Percentiles rank a stretch among this genome's conserved stretches.
Evolutionary conservation across 1,140 invertebrate genomes (phyloP).

Genomic region (Drosophila albomicans): DNA sequence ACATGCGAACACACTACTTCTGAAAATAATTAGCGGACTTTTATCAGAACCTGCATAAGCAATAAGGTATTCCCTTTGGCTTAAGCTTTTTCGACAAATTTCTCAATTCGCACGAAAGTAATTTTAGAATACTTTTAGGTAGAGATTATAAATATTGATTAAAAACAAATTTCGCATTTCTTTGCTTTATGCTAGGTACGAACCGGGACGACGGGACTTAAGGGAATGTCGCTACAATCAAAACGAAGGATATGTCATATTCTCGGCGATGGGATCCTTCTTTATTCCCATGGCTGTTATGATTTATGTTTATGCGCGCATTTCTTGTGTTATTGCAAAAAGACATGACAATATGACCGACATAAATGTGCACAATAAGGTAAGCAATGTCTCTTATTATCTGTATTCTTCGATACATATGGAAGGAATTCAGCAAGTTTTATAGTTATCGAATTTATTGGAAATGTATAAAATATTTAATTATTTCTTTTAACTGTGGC

Average conservation of each 20-base stretch:
- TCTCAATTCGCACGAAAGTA: neutral
- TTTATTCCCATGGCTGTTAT: conserved; percentile 96
- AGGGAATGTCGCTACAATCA: conserved; percentile 90
- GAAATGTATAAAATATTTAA: neutral
- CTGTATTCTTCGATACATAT: no score
- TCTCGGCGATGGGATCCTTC: conserved; percentile 94
- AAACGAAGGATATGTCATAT: conserved; percentile 95
- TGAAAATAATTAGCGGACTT: neutral
- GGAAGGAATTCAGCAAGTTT: no score
- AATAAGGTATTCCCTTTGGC: neutral
- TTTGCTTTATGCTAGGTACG: conserved; percentile 86
- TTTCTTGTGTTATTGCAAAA: conserved; percentile 93
- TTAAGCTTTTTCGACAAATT: neutral
- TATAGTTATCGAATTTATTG: conserved; percentile 4
- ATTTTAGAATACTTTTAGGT: neutral
- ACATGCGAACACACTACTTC: neutral
- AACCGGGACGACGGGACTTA: conserved; percentile 87
- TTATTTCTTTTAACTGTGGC: neutral
- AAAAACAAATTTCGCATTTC: conserved; percentile 1
- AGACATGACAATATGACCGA: conserved; percentile 87
- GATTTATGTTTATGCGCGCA: conserved; percentile 95
- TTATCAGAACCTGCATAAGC: no score
- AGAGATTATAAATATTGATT: conserved; percentile 19
- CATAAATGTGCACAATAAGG: conserved; percentile 84
- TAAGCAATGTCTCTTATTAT: conserved; percentile 40